These are phyloP conservation scores for Orthonyx spaldingii DNA, from an alignment of 2,113 vertebrate genomes.

Conservation along the genomic window DNA sequence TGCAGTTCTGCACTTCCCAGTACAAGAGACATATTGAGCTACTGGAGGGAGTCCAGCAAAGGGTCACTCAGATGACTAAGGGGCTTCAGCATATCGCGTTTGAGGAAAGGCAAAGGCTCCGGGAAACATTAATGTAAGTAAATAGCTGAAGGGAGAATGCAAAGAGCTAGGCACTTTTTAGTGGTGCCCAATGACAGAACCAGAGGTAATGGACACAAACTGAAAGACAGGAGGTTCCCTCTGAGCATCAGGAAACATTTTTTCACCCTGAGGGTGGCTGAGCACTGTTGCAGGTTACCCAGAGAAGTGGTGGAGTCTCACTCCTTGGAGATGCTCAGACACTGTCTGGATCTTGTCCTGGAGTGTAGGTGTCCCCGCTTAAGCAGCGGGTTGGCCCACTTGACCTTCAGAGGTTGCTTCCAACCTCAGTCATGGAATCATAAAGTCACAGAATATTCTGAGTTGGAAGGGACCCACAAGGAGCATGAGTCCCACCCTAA, in stretches of 20 bases:
- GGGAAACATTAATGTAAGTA: background rate
- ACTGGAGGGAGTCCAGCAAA: background rate
- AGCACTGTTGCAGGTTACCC: background rate
- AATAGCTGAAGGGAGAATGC: background rate
- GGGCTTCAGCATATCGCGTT: background rate
- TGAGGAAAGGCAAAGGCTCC: background rate
- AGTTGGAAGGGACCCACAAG: background rate
- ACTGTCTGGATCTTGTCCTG: background rate
- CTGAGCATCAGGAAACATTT: background rate
- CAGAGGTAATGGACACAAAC: background rate
- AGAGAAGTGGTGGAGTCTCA: background rate
- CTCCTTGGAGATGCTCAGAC: background rate
- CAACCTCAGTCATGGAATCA: background rate
- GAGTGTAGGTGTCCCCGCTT: background rate
- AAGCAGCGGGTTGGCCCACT: background rate
- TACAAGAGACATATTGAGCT: background rate
- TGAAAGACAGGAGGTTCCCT: background rate
- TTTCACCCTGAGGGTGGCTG: background rate
- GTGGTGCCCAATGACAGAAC: background rate
- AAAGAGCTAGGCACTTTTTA: background rate
- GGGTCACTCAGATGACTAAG: background rate
- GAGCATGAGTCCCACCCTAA: background rate
- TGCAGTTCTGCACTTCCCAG: background rate
- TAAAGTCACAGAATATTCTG: background rate
- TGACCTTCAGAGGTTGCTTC: background rate